A percentile compares a stretch with the other conserved stretches of the same genome.
Conservation (phyloP, 2,797 vertebrate species). For the Megalops cyprinoides region DNA sequence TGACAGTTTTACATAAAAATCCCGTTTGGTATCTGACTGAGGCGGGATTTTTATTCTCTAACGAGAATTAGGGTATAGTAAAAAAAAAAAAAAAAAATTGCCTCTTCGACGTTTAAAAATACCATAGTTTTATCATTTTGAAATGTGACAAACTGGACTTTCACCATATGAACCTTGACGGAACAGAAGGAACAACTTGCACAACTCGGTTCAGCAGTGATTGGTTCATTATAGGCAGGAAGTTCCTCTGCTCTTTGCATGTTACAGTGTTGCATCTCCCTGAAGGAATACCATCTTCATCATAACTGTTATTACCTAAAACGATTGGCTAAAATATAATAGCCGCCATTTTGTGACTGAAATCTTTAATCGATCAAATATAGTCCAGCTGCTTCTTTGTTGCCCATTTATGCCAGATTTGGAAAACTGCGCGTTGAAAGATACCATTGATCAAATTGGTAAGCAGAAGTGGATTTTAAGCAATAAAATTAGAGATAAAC, state of each 20-base stretch:
- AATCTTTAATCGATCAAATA: not conserved
- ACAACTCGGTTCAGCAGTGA: not conserved
- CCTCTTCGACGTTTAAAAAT: too few species aligned
- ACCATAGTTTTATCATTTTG: too few species aligned
- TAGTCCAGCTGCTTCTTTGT: not conserved
- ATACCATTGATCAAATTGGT: not conserved
- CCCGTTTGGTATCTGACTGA: too few species aligned
- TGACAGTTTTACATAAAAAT: too few species aligned
- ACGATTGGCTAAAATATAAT: not conserved
- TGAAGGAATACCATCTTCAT: not conserved
- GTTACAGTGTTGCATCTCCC: too few species aligned
- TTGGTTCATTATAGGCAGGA: not conserved
- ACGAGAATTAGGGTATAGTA: too few species aligned
- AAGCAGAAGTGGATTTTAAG: not conserved
- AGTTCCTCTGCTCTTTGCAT: not conserved
- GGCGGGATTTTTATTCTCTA: too few species aligned
- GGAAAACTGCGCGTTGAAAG: not conserved
- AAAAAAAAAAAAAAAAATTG: too few species aligned
- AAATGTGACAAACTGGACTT: not conserved
- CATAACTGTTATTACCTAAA: not conserved
- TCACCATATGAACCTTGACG: too few species aligned
- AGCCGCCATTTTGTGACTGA: not conserved
- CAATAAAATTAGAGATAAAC: not conserved
- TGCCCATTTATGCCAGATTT: not conserved
- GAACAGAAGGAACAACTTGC: too few species aligned